Conservation (phyloP, 2,113 vertebrate species). For the Emydura subglobosa region DNA sequence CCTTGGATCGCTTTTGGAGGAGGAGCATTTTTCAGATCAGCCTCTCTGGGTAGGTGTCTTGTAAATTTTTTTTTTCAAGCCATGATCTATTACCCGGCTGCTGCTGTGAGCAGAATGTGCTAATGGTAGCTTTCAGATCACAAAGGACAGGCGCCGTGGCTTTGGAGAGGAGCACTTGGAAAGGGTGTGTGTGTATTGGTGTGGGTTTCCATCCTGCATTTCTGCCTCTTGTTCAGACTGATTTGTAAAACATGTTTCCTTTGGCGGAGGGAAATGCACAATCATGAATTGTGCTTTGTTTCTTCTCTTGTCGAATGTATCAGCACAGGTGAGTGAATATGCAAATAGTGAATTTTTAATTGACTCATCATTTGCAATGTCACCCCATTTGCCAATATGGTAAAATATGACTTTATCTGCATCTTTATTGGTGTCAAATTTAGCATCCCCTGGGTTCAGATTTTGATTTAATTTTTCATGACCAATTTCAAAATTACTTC, state of each 20-base stretch:
- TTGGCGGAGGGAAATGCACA: not conserved
- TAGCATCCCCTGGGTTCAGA: not conserved
- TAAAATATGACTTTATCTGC: not conserved
- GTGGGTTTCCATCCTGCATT: not conserved
- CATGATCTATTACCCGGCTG: not conserved
- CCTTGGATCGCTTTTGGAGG: not conserved
- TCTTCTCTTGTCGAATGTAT: not conserved
- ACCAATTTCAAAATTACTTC: not conserved
- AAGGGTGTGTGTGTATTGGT: accelerated
- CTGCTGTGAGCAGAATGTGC: not conserved
- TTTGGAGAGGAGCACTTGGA: accelerated
- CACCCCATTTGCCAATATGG: not conserved
- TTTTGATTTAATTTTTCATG: not conserved
- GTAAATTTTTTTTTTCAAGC: not conserved
- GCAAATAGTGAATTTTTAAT: not conserved
- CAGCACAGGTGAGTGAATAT: not conserved
- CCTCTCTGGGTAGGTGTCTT: not conserved
- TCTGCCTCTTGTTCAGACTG: not conserved
- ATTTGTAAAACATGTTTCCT: not conserved
- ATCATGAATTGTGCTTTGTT: accelerated
- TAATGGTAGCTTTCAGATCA: not conserved
- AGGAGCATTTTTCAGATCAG: not conserved
- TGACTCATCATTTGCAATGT: not conserved
- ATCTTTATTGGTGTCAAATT: not conserved
- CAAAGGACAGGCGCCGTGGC: accelerated